Percentiles rank a stretch among this genome's conserved stretches.
Conservation (phyloP, 2,113 vertebrate genomes). For the Plectropomus leopardus region DNA sequence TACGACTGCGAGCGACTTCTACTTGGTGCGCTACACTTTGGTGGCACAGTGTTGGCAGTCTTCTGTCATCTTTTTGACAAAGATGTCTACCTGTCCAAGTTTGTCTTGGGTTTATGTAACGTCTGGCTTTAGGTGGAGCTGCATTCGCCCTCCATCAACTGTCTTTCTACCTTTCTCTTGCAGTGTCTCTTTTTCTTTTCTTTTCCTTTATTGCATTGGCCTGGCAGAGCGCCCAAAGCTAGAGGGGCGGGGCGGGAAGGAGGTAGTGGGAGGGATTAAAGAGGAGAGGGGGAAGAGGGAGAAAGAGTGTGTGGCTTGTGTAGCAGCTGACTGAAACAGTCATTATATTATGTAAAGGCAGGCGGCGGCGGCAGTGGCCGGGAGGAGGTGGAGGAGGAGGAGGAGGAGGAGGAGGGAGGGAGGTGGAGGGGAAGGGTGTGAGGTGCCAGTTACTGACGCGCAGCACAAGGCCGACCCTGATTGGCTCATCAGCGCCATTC, state of each 20-base stretch:
- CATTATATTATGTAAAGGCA: slow-evolving; percentile 82
- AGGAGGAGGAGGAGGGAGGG: background rate
- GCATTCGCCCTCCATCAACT: slow-evolving; percentile 18
- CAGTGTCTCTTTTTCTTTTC: slow-evolving; percentile 54
- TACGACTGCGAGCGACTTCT: background rate
- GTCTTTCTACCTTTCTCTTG: slow-evolving; percentile 26
- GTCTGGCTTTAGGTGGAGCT: slow-evolving; percentile 9
- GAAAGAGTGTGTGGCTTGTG: slow-evolving; percentile 60
- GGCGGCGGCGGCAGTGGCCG: slow-evolving; percentile 36
- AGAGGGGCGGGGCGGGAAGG: slow-evolving; percentile 60
- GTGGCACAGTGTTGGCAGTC: background rate
- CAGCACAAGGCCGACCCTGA: slow-evolving; percentile 53
- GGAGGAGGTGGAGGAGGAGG: slow-evolving; percentile 16
- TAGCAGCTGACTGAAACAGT: slow-evolving; percentile 77
- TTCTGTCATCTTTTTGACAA: background rate
- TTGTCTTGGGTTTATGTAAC: background rate
- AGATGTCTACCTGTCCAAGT: slow-evolving; percentile 4
- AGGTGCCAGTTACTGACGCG: slow-evolving; percentile 69
- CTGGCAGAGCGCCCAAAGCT: slow-evolving; percentile 74
- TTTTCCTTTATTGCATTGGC: slow-evolving; percentile 71
- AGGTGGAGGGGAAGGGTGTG: slow-evolving; percentile 18
- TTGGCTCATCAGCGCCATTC: slow-evolving; percentile 78
- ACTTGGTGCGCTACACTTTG: background rate
- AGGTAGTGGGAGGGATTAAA: slow-evolving; percentile 51
- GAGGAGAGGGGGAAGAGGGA: slow-evolving; percentile 43